Evolutionary conservation across 53 echinoderm and acorn worm genomes (phyloP).

Genomic region (Zoroaster sp.): DNA sequence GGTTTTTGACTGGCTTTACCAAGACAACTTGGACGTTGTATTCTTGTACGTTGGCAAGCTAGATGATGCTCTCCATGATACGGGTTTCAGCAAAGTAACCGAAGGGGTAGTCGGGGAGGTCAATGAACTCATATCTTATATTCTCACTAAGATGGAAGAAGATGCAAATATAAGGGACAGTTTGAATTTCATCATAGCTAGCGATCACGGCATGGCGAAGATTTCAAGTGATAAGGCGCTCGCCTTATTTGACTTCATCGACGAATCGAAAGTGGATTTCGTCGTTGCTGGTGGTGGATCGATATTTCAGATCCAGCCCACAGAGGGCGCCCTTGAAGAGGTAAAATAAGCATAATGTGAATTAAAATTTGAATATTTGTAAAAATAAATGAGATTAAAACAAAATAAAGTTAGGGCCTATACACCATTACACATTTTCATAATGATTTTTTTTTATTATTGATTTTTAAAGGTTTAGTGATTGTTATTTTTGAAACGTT

Average conservation of each 20-base stretch:
- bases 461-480: no score
- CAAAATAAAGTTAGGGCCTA: no score
- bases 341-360: not conserved
- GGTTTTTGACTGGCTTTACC: conserved; percentile 65
- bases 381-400: no score
- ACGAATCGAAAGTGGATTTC: conserved; percentile 67
- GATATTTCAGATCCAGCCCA: conserved; percentile 67
- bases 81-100: conserved; percentile 61
- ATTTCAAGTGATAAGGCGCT: conserved; percentile 53
- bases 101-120: conserved; percentile 59
- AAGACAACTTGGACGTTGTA: conserved; percentile 71
- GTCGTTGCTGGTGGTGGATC: conserved; percentile 75
- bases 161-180: conserved; percentile 40
- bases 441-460: no score
- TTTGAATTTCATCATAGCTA: conserved; percentile 74
- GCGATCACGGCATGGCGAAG: conserved; percentile 80
- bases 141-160: conserved; percentile 68
- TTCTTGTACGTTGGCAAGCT: conserved; percentile 80
- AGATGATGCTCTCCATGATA: conserved; percentile 57
- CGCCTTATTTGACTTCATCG: conserved; percentile 74
- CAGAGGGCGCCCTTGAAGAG: conserved; percentile 60
- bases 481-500: no score
- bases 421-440: no score
- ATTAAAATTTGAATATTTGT: no score
- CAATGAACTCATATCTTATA: conserved; percentile 67